phyloP scores from a whole-genome alignment of 2,888 invertebrate genomes.

The Alviniconcha strummeri region DNA sequence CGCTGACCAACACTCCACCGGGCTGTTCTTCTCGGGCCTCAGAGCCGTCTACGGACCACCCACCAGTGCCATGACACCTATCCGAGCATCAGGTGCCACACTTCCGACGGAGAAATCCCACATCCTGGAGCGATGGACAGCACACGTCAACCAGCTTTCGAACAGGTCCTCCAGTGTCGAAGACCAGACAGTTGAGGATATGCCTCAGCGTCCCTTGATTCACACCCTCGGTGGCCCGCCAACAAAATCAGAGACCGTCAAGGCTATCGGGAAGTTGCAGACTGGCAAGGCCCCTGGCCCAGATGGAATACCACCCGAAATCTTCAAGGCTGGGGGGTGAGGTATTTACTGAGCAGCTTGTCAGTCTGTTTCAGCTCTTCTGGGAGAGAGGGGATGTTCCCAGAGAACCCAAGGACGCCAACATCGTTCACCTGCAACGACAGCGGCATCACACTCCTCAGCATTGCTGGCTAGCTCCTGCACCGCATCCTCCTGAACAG shows the following conservation, averaged over 20 bases:
- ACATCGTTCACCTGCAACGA: conserved; percentile 30
- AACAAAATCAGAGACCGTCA: neutral
- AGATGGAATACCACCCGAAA: conserved; percentile 39
- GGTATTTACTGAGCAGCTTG: conserved; percentile 21
- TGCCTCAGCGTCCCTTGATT: conserved; percentile 17
- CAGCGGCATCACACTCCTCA: conserved; percentile 29
- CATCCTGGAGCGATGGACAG: conserved; percentile 39
- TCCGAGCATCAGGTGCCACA: neutral
- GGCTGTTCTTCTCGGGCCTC: neutral
- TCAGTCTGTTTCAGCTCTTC: conserved; percentile 15
- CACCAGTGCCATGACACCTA: too few relatives aligned
- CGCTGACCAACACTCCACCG: neutral
- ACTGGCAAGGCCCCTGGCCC: conserved; percentile 22
- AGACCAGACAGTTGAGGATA: conserved; percentile 2
- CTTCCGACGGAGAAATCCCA: conserved; percentile 27
- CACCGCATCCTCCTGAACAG: conserved; percentile 35
- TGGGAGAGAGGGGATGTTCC: conserved; percentile 33
- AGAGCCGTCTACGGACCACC: neutral
- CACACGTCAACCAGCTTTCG: conserved; percentile 30
- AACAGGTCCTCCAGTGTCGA: conserved; percentile 10
- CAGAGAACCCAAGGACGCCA: conserved; percentile 44
- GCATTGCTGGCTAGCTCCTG: conserved; percentile 33
- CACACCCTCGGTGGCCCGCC: neutral
- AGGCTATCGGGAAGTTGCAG: neutral
- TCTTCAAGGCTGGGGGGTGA: conserved; percentile 32